Evolutionary conservation across 2,797 vertebrate species (phyloP).

Genomic region (Sphenodon punctatus): DNA sequence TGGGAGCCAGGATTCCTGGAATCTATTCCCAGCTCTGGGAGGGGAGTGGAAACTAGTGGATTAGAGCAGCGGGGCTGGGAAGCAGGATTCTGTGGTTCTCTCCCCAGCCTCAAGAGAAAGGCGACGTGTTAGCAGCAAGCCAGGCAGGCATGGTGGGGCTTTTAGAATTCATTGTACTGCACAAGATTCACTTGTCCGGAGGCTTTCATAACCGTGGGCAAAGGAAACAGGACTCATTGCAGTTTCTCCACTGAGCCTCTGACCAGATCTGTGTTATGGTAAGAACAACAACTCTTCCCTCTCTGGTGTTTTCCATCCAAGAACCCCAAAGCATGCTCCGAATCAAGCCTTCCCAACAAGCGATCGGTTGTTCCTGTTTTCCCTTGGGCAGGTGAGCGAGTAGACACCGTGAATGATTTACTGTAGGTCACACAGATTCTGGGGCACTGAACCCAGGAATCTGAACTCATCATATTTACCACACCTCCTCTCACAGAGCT

Average conservation of each 20-base stretch:
- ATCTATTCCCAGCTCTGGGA: too few species aligned
- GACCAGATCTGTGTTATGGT: not conserved
- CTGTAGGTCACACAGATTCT: not conserved
- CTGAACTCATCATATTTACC: not conserved
- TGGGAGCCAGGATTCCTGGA: too few species aligned
- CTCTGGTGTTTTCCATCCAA: not conserved
- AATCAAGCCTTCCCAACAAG: not conserved
- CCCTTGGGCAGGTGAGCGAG: not conserved
- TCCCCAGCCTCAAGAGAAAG: not conserved
- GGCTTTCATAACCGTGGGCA: not conserved
- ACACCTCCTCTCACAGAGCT: slow-evolving; percentile 13
- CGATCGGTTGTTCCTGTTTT: too few species aligned
- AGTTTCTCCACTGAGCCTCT: not conserved
- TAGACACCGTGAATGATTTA: not conserved
- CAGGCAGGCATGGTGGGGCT: too few species aligned
- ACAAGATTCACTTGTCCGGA: not conserved
- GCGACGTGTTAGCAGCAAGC: not conserved
- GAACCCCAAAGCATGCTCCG: not conserved
- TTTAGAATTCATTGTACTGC: not conserved
- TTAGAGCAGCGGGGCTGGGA: too few species aligned
- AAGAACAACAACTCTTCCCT: not conserved
- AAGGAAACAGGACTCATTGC: too few species aligned
- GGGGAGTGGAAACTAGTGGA: too few species aligned
- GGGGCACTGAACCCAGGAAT: not conserved
- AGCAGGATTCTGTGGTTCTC: not conserved